Evolutionary conservation across 1,140 invertebrate species (phyloP).

Genomic region (Anastatus disparis): DNA sequence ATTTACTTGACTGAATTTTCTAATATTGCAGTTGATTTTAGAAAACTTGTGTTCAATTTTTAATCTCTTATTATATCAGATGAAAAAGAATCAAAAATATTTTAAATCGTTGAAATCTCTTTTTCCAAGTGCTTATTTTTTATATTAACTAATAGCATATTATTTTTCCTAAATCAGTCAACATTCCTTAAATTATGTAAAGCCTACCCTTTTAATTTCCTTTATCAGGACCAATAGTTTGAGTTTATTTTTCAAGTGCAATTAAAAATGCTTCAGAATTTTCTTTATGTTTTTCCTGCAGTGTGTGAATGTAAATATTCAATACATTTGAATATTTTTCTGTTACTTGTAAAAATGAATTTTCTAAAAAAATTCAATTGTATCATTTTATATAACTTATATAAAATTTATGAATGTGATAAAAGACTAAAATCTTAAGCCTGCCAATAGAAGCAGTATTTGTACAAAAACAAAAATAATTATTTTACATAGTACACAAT

Average conservation of each 20-base stretch:
- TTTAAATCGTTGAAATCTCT: too few relatives aligned
- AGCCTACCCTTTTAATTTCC: conserved; percentile 1
- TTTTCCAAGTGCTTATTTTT: conserved; percentile 12
- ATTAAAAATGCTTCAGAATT: neutral
- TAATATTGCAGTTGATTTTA: neutral
- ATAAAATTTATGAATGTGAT: conserved; percentile 31
- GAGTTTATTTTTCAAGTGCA: neutral
- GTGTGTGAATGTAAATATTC: neutral
- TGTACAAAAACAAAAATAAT: conserved; percentile 34
- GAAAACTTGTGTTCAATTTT: conserved; percentile 4
- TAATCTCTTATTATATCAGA: too few relatives aligned
- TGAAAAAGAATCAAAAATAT: too few relatives aligned
- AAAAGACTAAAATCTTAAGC: conserved; percentile 35
- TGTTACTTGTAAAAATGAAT: conserved; percentile 20
- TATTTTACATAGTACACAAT: conserved; percentile 33
- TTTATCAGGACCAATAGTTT: neutral
- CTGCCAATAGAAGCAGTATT: conserved; percentile 39
- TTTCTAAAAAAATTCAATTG: neutral
- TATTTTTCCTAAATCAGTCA: conserved; percentile 18
- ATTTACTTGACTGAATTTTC: too few relatives aligned
- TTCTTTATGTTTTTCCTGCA: neutral
- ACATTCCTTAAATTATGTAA: conserved; percentile 30
- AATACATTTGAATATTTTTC: neutral
- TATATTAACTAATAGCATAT: neutral
- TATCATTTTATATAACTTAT: conserved; percentile 13